Conservation (phyloP, 2,888 invertebrate species). For the Neoitamus cyanurus region DNA sequence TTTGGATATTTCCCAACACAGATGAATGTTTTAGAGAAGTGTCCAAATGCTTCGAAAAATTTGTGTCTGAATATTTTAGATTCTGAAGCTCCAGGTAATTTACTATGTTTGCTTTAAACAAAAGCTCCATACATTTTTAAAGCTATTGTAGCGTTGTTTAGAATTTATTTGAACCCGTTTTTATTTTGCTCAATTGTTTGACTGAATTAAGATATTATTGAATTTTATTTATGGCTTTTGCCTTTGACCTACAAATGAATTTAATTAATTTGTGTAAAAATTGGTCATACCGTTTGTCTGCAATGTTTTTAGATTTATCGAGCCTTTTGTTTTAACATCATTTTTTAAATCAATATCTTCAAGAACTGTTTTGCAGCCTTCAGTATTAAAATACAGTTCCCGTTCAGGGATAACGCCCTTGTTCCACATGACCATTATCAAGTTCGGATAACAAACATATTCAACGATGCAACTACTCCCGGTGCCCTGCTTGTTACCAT, state of each 20-base stretch:
- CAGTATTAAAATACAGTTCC: conserved; percentile 59
- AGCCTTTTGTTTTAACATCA: not conserved
- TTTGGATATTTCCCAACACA: conserved; percentile 55
- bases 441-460: conserved; percentile 58
- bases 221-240: no score
- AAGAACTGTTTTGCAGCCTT: conserved; percentile 54
- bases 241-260: no score
- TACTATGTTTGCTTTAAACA: conserved; percentile 11
- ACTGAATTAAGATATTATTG: no score
- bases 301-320: no score
- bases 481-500: conserved; percentile 59
- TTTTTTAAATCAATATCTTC: not conserved
- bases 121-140: no score
- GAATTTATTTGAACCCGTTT: no score
- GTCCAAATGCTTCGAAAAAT: conserved; percentile 55
- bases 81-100: conserved; percentile 58
- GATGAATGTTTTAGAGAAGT: conserved; percentile 56
- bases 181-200: no score
- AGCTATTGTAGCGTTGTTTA: no score
- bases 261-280: no score
- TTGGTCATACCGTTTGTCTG: no score
- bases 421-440: conserved; percentile 53
- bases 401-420: conserved; percentile 59
- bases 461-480: conserved; percentile 60
- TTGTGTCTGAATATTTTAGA: conserved; percentile 60